Conservation (phyloP, 1,140 invertebrate species). For the Pogonognathellus flavescens region DNA sequence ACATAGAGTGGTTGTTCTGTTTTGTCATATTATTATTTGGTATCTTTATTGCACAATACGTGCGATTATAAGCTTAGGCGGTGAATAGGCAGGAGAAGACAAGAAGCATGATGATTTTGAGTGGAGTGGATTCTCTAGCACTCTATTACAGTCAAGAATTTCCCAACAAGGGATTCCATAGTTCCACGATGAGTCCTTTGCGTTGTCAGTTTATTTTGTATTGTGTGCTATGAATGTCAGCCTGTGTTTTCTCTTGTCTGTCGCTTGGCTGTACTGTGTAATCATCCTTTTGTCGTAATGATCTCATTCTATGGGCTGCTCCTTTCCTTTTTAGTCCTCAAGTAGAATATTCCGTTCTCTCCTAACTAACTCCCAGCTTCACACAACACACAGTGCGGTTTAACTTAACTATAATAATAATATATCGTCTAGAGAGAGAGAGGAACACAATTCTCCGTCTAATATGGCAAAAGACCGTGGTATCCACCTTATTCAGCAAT, state of each 20-base stretch:
- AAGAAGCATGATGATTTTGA: slow-evolving; percentile 15
- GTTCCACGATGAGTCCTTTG: not conserved
- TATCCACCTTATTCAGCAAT: not conserved
- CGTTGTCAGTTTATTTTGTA: slow-evolving; percentile 12
- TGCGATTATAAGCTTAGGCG: not conserved
- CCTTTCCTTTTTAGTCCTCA: not conserved
- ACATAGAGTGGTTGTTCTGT: slow-evolving; percentile 19
- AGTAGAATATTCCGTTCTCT: too few species aligned
- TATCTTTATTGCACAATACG: slow-evolving; percentile 8
- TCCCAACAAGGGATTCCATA: slow-evolving; percentile 25
- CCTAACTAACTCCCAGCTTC: too few species aligned
- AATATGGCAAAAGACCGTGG: too few species aligned
- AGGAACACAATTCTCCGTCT: too few species aligned
- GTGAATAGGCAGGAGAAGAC: slow-evolving; percentile 22
- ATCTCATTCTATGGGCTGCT: slow-evolving; percentile 45
- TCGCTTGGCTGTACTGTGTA: slow-evolving; percentile 51
- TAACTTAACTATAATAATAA: too few species aligned
- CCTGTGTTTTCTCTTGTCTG: slow-evolving; percentile 31
- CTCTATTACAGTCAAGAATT: slow-evolving; percentile 38
- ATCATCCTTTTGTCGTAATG: slow-evolving; percentile 59
- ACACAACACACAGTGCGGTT: too few species aligned
- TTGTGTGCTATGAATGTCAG: slow-evolving; percentile 31
- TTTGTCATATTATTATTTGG: slow-evolving; percentile 11
- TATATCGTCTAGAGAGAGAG: too few species aligned
- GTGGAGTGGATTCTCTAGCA: slow-evolving; percentile 45